These are phyloP conservation scores for Alcedo quadribrachys DNA, from an alignment of 2,797 vertebrate genomes.

Conservation along the genomic window DNA sequence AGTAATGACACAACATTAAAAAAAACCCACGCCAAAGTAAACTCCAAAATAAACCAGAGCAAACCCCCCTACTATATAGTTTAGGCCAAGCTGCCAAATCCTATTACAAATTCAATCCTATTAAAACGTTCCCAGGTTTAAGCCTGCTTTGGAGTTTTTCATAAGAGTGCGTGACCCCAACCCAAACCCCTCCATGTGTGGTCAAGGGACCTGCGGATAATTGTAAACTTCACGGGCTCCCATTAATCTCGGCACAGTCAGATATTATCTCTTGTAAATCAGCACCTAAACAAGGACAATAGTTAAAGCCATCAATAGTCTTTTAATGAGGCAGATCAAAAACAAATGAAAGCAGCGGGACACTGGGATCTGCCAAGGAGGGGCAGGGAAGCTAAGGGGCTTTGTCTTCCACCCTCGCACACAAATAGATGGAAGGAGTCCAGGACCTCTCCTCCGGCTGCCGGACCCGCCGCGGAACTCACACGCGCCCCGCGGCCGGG, in stretches of 20 bases:
- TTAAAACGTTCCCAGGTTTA: slow-evolving; percentile 88
- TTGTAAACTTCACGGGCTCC: slow-evolving; percentile 84
- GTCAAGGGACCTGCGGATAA: slow-evolving; percentile 85
- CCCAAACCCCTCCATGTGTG: slow-evolving; percentile 86
- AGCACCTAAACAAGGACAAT: slow-evolving; percentile 88
- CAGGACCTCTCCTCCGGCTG: slow-evolving; percentile 48
- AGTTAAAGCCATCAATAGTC: slow-evolving; percentile 87
- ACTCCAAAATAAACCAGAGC: not conserved
- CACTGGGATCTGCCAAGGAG: slow-evolving; percentile 77
- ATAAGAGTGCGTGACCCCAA: slow-evolving; percentile 80
- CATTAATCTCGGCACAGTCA: slow-evolving; percentile 86
- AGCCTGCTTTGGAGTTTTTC: slow-evolving; percentile 87
- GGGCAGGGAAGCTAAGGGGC: slow-evolving; percentile 70
- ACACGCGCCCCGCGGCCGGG: not conserved
- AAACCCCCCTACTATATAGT: slow-evolving; percentile 68
- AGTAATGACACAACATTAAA: slow-evolving; percentile 14
- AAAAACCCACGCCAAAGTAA: not conserved
- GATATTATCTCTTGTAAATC: slow-evolving; percentile 89
- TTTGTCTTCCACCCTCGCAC: slow-evolving; percentile 74
- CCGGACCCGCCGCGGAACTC: slow-evolving; percentile 17
- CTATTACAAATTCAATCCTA: slow-evolving; percentile 89
- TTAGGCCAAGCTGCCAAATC: slow-evolving; percentile 84
- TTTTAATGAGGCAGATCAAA: slow-evolving; percentile 91
- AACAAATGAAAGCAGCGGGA: slow-evolving; percentile 87
- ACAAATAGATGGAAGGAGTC: slow-evolving; percentile 57